Conservation (phyloP, 2,888 invertebrate species). For the Steinernema carpocapsae region DNA sequence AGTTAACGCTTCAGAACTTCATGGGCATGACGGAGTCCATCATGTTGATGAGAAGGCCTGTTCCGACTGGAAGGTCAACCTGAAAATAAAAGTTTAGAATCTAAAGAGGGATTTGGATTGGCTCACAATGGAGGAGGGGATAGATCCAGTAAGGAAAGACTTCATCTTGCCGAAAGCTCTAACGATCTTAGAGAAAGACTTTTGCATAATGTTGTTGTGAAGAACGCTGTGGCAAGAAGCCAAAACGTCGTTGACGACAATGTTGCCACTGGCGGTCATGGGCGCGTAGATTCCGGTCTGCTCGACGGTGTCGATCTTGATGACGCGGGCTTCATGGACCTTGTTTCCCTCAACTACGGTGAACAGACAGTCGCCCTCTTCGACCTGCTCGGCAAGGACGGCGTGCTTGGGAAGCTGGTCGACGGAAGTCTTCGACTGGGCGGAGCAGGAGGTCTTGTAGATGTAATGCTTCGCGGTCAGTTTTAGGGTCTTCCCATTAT, state of each 20-base stretch:
- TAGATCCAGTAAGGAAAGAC: no score
- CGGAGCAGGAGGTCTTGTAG: slow-evolving; percentile 51
- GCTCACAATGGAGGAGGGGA: no score
- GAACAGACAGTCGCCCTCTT: slow-evolving; percentile 61
- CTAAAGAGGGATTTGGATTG: no score
- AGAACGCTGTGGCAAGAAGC: slow-evolving; percentile 59
- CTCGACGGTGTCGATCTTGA: slow-evolving; percentile 44
- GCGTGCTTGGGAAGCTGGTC: slow-evolving; percentile 40
- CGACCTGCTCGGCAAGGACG: slow-evolving; percentile 58
- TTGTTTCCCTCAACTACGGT: background rate
- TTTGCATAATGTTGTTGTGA: slow-evolving; percentile 53
- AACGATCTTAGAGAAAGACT: slow-evolving; percentile 52
- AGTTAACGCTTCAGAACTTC: no score
- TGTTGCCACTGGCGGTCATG: slow-evolving; percentile 51
- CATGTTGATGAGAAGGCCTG: no score
- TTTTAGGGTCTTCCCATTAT: slow-evolving; percentile 58
- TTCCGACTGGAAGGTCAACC: no score
- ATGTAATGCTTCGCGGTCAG: slow-evolving; percentile 63
- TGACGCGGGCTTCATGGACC: slow-evolving; percentile 46
- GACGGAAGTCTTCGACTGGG: background rate
- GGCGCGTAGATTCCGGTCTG: slow-evolving; percentile 62
- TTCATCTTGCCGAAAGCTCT: slow-evolving; percentile 11
- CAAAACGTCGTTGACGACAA: slow-evolving; percentile 59
- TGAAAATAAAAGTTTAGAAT: no score
- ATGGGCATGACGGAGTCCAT: no score